These are phyloP conservation scores for Seriola dumerili DNA, from an alignment of 2,113 vertebrate genomes.

Conservation along the genomic window DNA sequence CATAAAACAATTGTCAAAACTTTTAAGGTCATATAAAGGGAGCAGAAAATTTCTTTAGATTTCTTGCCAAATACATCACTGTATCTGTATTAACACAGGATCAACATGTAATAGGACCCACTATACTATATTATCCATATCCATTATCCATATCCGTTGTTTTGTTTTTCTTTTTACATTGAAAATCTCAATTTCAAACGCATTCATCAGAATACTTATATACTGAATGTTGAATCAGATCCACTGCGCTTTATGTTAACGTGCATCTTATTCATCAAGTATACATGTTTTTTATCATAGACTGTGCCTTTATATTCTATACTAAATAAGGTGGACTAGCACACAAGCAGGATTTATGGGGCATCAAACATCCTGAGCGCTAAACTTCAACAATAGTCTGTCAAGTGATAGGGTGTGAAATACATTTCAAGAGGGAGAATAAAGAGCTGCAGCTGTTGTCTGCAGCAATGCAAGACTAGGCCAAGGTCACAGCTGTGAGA, in stretches of 20 bases:
- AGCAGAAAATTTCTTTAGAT: too few species aligned
- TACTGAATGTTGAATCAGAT: not conserved
- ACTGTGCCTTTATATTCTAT: not conserved
- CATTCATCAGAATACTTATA: not conserved
- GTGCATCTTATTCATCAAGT: not conserved
- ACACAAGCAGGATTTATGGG: slow-evolving; percentile 18
- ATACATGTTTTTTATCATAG: not conserved
- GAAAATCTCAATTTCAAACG: too few species aligned
- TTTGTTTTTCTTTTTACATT: too few species aligned
- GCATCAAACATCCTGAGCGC: slow-evolving; percentile 22
- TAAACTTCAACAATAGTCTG: slow-evolving; percentile 55
- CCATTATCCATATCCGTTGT: too few species aligned
- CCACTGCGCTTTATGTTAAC: not conserved
- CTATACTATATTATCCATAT: too few species aligned
- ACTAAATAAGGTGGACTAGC: not conserved
- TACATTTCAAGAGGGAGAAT: slow-evolving; percentile 61
- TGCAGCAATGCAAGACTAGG: slow-evolving; percentile 62
- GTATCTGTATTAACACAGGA: too few species aligned
- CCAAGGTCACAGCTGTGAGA: slow-evolving; percentile 75
- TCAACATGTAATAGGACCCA: too few species aligned
- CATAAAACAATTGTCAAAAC: not conserved
- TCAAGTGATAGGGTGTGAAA: slow-evolving; percentile 66
- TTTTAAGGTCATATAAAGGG: too few species aligned
- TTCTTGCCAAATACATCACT: too few species aligned
- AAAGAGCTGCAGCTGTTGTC: slow-evolving; percentile 72